Conservation (phyloP, 2,888 invertebrate genomes). For the Xylocampa areola region DNA sequence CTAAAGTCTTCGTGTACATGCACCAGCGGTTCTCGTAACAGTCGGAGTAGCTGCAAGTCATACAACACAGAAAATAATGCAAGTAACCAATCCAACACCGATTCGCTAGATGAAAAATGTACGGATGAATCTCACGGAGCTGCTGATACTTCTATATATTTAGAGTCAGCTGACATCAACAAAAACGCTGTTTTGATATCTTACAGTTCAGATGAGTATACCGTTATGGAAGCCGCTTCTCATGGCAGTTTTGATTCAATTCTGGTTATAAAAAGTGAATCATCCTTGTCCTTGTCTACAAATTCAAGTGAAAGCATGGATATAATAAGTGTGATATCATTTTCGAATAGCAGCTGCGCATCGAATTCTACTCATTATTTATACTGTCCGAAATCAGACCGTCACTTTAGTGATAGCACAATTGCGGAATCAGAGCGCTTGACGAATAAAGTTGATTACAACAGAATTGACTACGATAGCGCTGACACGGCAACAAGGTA, state of each 20-base stretch:
- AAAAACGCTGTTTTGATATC: slow-evolving; percentile 1
- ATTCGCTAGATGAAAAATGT: not conserved
- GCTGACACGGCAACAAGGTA: slow-evolving; percentile 44
- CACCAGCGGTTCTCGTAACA: slow-evolving; percentile 11
- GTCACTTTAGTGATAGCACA: slow-evolving; percentile 19
- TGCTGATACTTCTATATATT: slow-evolving; percentile 1
- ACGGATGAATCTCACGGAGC: slow-evolving; percentile 6
- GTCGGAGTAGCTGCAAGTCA: slow-evolving; percentile 1
- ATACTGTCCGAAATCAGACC: slow-evolving; percentile 39
- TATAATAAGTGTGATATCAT: slow-evolving; percentile 64
- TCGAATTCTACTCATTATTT: slow-evolving; percentile 57
- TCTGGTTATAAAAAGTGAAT: slow-evolving; percentile 61
- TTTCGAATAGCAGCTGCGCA: slow-evolving; percentile 50
- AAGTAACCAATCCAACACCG: not conserved
- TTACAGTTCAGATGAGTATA: slow-evolving; percentile 2
- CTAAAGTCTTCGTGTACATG: slow-evolving; percentile 12
- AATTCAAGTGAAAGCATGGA: slow-evolving; percentile 42
- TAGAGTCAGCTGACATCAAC: slow-evolving; percentile 3
- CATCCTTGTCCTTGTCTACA: slow-evolving; percentile 64
- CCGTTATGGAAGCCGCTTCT: slow-evolving; percentile 8
- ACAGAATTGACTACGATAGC: slow-evolving; percentile 28
- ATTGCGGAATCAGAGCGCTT: slow-evolving; percentile 47
- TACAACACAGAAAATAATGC: slow-evolving; percentile 11
- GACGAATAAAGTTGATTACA: slow-evolving; percentile 39
- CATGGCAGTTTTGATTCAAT: slow-evolving; percentile 61